These are phyloP conservation scores for Hystrix brachyura DNA, from an alignment of 2,113 vertebrate species.

Conservation along the genomic window DNA sequence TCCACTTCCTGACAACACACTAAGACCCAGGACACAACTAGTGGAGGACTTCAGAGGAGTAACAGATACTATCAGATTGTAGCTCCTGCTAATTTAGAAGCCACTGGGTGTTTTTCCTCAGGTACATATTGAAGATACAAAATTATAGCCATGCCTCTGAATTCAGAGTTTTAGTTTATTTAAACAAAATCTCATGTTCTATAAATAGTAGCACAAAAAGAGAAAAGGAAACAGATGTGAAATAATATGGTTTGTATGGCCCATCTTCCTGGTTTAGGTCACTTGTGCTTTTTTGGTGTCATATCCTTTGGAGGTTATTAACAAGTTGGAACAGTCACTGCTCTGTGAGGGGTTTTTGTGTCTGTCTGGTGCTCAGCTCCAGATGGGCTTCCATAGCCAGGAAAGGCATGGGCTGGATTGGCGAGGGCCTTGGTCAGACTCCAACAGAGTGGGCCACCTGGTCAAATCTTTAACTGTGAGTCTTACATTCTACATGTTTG, in stretches of 20 bases:
- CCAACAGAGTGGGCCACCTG: background rate
- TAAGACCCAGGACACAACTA: background rate
- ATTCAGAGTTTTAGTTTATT: slow-evolving; percentile 3
- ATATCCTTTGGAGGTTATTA: background rate
- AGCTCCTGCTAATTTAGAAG: background rate
- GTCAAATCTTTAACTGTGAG: background rate
- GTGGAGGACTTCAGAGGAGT: background rate
- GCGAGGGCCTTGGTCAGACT: background rate
- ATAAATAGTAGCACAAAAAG: background rate
- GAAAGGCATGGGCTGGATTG: background rate
- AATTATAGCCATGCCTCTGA: background rate
- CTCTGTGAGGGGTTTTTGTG: background rate
- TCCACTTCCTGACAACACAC: background rate
- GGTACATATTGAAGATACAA: background rate
- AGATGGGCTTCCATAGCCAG: background rate
- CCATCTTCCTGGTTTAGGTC: background rate
- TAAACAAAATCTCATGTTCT: slow-evolving; percentile 57
- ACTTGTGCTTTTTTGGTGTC: background rate
- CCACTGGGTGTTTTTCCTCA: background rate
- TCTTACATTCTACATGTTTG: background rate
- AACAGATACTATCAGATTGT: rapidly evolving
- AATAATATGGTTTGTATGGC: background rate
- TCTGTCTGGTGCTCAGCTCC: background rate
- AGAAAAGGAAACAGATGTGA: background rate
- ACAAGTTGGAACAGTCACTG: background rate